A percentile compares a stretch with the other conserved stretches of the same genome.
Evolutionary conservation across 2,113 vertebrate species (phyloP).

Genomic region (Oncorhynchus clarkii): DNA sequence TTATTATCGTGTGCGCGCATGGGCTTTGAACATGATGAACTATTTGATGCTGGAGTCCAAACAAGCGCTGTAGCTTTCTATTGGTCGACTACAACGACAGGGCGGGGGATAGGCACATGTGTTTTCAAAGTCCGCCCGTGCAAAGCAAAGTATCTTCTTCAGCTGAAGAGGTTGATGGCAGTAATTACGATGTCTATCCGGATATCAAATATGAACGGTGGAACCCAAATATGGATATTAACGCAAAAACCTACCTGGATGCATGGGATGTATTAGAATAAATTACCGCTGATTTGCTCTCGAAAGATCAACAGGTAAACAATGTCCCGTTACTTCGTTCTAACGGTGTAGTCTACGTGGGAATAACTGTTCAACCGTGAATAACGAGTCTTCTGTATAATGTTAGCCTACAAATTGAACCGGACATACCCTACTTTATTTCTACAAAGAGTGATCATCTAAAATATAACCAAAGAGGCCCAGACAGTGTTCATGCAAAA

Average conservation of each 20-base stretch:
- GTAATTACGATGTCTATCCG: slow-evolving; percentile 26
- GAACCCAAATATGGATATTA: slow-evolving; percentile 14
- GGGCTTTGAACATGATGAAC: not conserved
- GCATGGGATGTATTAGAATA: slow-evolving; percentile 37
- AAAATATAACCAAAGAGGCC: too few species aligned
- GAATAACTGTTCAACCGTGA: not conserved
- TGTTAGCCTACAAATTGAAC: too few species aligned
- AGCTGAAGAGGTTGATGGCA: slow-evolving; percentile 61
- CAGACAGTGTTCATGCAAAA: too few species aligned
- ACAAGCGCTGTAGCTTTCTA: slow-evolving; percentile 50
- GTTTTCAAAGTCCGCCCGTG: slow-evolving; percentile 57
- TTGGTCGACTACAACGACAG: slow-evolving; percentile 38
- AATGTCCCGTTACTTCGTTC: not conserved
- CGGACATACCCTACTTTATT: too few species aligned
- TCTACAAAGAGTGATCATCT: too few species aligned
- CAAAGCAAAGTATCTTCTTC: slow-evolving; percentile 44
- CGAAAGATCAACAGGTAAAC: slow-evolving; percentile 56
- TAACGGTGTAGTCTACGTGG: not conserved
- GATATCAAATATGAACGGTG: slow-evolving; percentile 25
- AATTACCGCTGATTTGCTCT: slow-evolving; percentile 31
- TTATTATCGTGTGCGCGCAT: not conserved
- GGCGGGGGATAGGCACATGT: slow-evolving; percentile 52
- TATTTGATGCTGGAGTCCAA: not conserved
- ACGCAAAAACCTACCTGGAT: not conserved
- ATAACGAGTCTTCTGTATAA: not conserved